Percentiles rank a stretch among this genome's conserved stretches.
Evolutionary conservation across 2,797 vertebrate genomes (phyloP).

Genomic region (Phoebastria nigripes): DNA sequence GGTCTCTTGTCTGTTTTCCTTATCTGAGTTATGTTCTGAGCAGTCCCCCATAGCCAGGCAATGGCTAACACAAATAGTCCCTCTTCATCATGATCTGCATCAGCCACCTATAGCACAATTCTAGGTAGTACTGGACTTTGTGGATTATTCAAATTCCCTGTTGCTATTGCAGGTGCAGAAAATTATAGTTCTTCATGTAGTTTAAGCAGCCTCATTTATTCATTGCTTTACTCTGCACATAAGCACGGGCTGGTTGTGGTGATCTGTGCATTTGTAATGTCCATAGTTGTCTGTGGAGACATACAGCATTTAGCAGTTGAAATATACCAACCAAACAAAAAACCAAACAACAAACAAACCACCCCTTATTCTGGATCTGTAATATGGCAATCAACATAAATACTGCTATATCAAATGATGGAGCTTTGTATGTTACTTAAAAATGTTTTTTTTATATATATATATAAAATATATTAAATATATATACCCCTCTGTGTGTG

Average conservation of each 20-base stretch:
- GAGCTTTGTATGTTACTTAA: neutral
- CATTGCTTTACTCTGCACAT: neutral
- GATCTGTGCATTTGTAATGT: neutral
- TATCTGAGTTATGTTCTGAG: neutral
- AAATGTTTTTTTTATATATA: neutral
- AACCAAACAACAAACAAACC: neutral
- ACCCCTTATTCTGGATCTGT: neutral
- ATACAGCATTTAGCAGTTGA: accelerated
- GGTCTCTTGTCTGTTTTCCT: neutral
- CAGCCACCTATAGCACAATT: neutral
- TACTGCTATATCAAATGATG: neutral
- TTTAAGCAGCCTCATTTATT: neutral
- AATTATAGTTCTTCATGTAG: neutral
- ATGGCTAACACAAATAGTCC: neutral
- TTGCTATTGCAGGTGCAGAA: neutral
- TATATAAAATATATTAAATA: too few species aligned
- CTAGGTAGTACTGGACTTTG: neutral
- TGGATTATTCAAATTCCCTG: neutral
- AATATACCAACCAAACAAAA: neutral
- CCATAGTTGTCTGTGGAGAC: neutral
- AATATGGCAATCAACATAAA: neutral
- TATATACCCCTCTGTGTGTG: accelerated
- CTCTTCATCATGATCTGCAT: neutral
- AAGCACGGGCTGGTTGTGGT: neutral
- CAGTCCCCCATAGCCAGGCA: neutral